Evolutionary conservation across 2,113 vertebrate genomes (phyloP).

Genomic region (Panthera leo): DNA sequence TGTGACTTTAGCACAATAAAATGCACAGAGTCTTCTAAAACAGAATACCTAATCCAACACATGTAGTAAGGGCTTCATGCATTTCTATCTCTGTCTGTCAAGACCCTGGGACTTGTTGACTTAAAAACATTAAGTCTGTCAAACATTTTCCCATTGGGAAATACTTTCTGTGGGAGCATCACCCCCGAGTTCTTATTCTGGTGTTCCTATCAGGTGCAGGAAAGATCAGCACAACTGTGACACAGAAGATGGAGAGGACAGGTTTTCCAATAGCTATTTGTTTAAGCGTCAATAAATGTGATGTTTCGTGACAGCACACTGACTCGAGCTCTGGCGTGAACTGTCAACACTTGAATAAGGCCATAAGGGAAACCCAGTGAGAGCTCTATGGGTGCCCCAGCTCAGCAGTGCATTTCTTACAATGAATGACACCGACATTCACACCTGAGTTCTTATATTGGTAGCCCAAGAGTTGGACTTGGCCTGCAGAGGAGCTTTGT

Average conservation of each 20-base stretch:
- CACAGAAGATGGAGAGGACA: neutral
- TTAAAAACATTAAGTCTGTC: neutral
- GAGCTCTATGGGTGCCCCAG: neutral
- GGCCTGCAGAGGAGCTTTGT: neutral
- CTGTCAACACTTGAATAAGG: neutral
- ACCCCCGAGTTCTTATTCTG: neutral
- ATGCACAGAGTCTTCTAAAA: constrained; percentile 7
- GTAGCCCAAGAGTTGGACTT: neutral
- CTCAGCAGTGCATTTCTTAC: neutral
- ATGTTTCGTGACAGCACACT: neutral
- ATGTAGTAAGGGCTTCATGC: neutral
- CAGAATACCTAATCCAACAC: neutral
- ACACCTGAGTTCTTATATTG: neutral
- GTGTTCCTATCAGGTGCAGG: neutral
- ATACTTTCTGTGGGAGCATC: neutral
- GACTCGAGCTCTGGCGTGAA: neutral
- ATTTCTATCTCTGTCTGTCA: neutral
- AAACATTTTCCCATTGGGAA: neutral
- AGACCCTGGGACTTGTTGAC: neutral
- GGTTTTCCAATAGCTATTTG: neutral
- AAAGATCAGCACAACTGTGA: neutral
- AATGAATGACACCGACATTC: neutral
- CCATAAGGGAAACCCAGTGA: neutral
- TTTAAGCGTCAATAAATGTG: neutral
- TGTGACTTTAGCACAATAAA: neutral